Base-by-base conservation (phyloP, 2,113 vertebrate genomes). In the Erpornis zantholeuca region DNA sequence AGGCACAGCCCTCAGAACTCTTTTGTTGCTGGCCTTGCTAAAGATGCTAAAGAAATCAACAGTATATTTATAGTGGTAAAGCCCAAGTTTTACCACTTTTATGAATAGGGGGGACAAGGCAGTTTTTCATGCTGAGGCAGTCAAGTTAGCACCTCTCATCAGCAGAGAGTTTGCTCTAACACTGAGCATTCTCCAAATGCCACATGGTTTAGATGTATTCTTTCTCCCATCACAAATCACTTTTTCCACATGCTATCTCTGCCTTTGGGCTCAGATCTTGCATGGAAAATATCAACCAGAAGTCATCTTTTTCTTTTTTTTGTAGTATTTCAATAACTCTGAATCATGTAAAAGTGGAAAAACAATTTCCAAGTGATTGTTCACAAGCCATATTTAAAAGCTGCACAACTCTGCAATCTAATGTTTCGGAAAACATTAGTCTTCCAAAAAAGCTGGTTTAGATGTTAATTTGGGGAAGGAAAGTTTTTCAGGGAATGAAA, bases 121-220 rank as follows among this genome's bases (percentile, higher is more conserved):
- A 75, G 61, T 40, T 84, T 86, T 65, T 93, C 72, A 21, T 29
- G 38, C 65, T 76, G 66, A 92, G 65, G 47, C 47, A 78, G 69
- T 86, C 54, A 81, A 90, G 75, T 86, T 88, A 82, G 65, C 56
- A 82, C 52, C 42, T 94, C 82, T 77, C 72, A 60, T 60, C 45
- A 42, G 53, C 59, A 38, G 49, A 68, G 77, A 76, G 57, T 21
- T 91, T 36, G 11, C 53, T 79, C 53, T 77, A 52, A 42, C 78
- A 23, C 42, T 42, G 54, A 90, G 66, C 78, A 90, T 96, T 94
- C 70, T 82, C 59, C 57, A 72, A 65, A 92, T 95, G 59, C 91
- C 91, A 82, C 54, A 79, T 96, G 54, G 45, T 84, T 93, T 86
- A 82, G 75, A 78, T 70, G 31, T 90, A 29, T 89, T 94, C 66